A percentile compares a stretch with the other conserved stretches of the same genome.
Conservation (phyloP, 2,797 vertebrate species). For the Tragopan temminckii region DNA sequence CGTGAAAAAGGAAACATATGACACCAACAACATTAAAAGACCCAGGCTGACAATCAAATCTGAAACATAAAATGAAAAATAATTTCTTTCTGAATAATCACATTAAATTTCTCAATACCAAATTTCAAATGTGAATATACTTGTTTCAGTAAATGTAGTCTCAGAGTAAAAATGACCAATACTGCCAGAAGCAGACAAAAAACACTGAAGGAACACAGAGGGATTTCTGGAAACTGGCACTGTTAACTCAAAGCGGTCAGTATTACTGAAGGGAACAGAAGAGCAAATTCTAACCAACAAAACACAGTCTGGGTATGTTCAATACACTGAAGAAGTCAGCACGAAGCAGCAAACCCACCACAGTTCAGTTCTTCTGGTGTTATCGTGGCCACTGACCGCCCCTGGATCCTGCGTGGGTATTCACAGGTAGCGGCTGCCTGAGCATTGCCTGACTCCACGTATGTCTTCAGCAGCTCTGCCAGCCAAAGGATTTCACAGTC, state of each 20-base stretch:
- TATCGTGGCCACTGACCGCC: slow-evolving; percentile 93
- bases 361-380: slow-evolving; percentile 95
- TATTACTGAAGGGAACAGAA: neutral
- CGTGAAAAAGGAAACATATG: neutral
- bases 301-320: neutral
- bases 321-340: neutral
- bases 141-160: neutral
- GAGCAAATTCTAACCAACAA: neutral
- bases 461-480: slow-evolving; percentile 93
- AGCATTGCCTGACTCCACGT: slow-evolving; percentile 92
- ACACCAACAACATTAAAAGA: neutral
- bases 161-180: neutral
- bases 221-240: neutral
- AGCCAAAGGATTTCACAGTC: slow-evolving; percentile 98
- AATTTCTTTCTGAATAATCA: neutral
- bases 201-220: neutral
- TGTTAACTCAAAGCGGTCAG: neutral
- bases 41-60: neutral
- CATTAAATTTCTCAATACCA: neutral
- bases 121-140: neutral
- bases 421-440: slow-evolving; percentile 97
- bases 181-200: neutral
- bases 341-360: slow-evolving; percentile 82
- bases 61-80: neutral
- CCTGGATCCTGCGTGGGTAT: slow-evolving; percentile 92